These are phyloP conservation scores for Tetramorium parvispinum DNA, from an alignment of 1,140 invertebrate species.

Conservation along the genomic window DNA sequence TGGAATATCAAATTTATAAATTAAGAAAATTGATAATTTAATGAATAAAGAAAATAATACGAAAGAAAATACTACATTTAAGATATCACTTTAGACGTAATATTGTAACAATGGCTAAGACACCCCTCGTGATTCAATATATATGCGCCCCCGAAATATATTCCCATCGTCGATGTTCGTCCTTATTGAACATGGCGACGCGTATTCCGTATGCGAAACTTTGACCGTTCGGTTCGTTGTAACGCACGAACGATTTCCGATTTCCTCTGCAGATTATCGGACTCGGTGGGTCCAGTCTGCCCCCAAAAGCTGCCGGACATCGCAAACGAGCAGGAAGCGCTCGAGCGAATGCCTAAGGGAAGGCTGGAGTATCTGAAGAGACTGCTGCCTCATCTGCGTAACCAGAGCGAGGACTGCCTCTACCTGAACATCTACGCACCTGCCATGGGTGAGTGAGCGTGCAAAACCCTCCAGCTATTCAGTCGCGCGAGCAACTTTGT, in stretches of 20 bases:
- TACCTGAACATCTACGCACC: conserved; percentile 98
- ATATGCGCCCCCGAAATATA: neutral
- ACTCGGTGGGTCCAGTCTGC: conserved; percentile 94
- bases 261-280: conserved; percentile 86
- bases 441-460: conserved; percentile 92
- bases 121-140: neutral
- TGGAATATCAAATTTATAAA: neutral
- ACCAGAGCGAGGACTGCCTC: conserved; percentile 98
- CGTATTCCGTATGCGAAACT: conserved; percentile 34
- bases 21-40: neutral
- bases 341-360: conserved; percentile 95
- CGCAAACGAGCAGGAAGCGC: conserved; percentile 92
- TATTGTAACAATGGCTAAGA: neutral
- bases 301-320: conserved; percentile 95
- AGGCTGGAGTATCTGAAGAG: conserved; percentile 94
- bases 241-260: conserved; percentile 46
- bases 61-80: neutral
- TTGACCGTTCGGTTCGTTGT: conserved; percentile 28
- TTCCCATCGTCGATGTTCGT: neutral
- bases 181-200: conserved; percentile 2
- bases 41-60: neutral
- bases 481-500: neutral
- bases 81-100: neutral
- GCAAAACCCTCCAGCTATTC: neutral
- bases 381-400: conserved; percentile 92